A percentile compares a stretch with the other conserved stretches of the same genome.
phyloP scores from a whole-genome alignment of 2,888 invertebrate genomes.

The Mythimna vitellina region DNA sequence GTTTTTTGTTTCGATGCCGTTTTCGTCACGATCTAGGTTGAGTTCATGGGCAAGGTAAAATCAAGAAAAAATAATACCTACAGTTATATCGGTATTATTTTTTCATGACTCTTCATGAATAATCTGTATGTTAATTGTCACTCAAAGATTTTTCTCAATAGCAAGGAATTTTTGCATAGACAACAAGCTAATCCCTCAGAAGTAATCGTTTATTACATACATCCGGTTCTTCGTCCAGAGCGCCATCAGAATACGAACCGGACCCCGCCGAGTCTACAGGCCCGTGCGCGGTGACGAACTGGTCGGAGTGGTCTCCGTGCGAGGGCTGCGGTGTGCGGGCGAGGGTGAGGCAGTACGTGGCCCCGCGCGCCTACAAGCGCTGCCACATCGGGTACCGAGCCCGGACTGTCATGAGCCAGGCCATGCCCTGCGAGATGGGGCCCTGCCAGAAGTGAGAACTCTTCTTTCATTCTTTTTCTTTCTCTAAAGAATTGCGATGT shows the following conservation, averaged over 20 bases:
- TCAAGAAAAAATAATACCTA: not conserved
- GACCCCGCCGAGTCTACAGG: slow-evolving; percentile 81
- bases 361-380: slow-evolving; percentile 91
- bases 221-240: slow-evolving; percentile 58
- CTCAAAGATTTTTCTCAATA: too few species aligned
- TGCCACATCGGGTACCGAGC: slow-evolving; percentile 89
- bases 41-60: not conserved
- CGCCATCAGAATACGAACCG: slow-evolving; percentile 86
- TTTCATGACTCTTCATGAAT: too few species aligned
- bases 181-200: too few species aligned
- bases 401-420: slow-evolving; percentile 83
- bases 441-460: slow-evolving; percentile 80
- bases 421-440: slow-evolving; percentile 84
- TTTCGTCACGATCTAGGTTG: not conserved
- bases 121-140: too few species aligned
- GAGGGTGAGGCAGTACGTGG: slow-evolving; percentile 92
- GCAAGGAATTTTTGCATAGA: too few species aligned
- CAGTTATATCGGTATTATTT: too few species aligned
- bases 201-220: not conserved
- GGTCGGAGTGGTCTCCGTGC: slow-evolving; percentile 95
- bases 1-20: not conserved
- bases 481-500: not conserved
- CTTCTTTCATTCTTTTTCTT: not conserved
- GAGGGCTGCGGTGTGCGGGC: slow-evolving; percentile 93
- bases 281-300: slow-evolving; percentile 93